A percentile compares a stretch with the other conserved stretches of the same genome.
Conservation (phyloP, 2,797 vertebrate species). For the Xiphophorus birchmanni region DNA sequence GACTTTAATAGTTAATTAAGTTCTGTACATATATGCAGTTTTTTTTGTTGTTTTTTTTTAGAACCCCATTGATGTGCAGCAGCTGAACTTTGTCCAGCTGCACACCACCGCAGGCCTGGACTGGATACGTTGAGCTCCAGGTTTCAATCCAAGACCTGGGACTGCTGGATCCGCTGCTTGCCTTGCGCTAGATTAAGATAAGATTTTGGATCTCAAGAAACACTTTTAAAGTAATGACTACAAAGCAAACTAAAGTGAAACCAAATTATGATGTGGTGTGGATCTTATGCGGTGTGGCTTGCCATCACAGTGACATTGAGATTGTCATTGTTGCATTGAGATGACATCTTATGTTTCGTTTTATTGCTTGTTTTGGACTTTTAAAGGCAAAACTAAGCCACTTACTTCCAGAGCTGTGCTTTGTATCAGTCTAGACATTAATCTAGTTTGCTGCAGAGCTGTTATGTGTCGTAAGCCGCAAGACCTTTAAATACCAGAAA, state of each 20-base stretch:
- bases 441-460: conserved; percentile 42
- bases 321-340: background rate
- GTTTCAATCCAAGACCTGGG: background rate
- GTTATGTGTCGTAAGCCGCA: conserved; percentile 38
- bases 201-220: background rate
- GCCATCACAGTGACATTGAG: conserved; percentile 1
- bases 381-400: conserved; percentile 21
- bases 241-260: too few relatives aligned
- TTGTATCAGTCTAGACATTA: conserved; percentile 37
- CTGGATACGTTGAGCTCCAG: background rate
- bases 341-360: too few relatives aligned
- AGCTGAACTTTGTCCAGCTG: background rate
- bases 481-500: conserved; percentile 63
- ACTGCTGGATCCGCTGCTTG: background rate
- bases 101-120: background rate
- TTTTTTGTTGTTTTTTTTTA: background rate
- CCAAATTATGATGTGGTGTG: too few relatives aligned
- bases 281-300: too few relatives aligned
- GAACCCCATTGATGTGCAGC: background rate
- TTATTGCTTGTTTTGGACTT: conserved; percentile 27
- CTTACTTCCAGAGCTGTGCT: conserved; percentile 48
- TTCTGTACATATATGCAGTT: background rate
- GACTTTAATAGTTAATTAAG: background rate
- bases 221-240: too few relatives aligned
- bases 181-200: background rate